Evolutionary conservation across 2,113 vertebrate genomes (phyloP).

Genomic region (Solea solea): DNA sequence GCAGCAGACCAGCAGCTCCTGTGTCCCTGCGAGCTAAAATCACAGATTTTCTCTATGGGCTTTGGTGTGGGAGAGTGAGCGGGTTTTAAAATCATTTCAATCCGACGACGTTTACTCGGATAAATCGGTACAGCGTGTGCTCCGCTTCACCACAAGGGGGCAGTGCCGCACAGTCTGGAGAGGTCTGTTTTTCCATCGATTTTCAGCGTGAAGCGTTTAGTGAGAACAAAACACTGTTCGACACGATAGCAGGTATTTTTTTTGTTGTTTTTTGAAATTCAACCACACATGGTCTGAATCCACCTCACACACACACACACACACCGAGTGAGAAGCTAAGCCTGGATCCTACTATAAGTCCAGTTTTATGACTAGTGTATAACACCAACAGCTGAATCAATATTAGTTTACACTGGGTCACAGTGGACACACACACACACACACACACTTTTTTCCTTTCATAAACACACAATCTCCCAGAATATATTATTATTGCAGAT

Average conservation of each 20-base stretch:
- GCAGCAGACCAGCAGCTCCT: no score
- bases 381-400: constrained; percentile 81
- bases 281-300: constrained; percentile 43
- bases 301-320: constrained; percentile 41
- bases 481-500: constrained; percentile 74
- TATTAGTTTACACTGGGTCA: constrained; percentile 81
- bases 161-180: neutral
- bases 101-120: no score
- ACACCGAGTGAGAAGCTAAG: constrained; percentile 62
- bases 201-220: constrained; percentile 37
- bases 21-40: no score
- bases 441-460: constrained; percentile 49
- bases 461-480: constrained; percentile 64
- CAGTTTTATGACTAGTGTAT: constrained; percentile 80
- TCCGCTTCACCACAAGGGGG: neutral
- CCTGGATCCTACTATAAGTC: constrained; percentile 76
- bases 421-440: constrained; percentile 56
- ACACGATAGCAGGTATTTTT: constrained; percentile 29
- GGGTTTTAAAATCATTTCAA: no score
- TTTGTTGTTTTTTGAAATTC: constrained; percentile 3
- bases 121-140: no score
- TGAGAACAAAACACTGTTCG: constrained; percentile 17
- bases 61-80: no score
- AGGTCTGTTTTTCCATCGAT: neutral
- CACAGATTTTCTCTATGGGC: no score